A percentile compares a stretch with the other conserved stretches of the same genome.
Evolutionary conservation across 2,888 invertebrate genomes (phyloP).

Genomic region (Agonopterix alstromeriana): DNA sequence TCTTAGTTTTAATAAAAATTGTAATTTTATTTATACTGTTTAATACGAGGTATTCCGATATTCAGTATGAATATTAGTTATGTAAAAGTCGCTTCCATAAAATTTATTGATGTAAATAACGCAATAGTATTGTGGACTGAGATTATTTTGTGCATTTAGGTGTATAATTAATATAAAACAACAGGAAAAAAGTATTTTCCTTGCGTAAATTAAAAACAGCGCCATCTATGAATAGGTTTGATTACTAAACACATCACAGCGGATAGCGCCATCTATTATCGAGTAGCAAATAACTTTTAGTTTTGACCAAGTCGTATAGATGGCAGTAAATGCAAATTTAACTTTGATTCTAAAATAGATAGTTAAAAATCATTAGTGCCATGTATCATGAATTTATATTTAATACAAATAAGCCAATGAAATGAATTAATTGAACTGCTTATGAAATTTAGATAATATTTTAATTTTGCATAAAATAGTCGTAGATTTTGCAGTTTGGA

Average conservation of each 20-base stretch:
- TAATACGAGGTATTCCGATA: slow-evolving; percentile 72
- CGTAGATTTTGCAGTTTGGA: slow-evolving; percentile 10
- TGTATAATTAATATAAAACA: slow-evolving; percentile 32
- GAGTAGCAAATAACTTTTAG: slow-evolving; percentile 18
- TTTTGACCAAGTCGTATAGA: not conserved
- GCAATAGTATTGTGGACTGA: slow-evolving; percentile 66
- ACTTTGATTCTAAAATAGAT: slow-evolving; percentile 5
- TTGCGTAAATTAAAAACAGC: not conserved
- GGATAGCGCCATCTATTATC: slow-evolving; percentile 39
- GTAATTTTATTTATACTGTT: slow-evolving; percentile 57
- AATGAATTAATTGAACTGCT: slow-evolving; percentile 1
- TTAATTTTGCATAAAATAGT: slow-evolving; percentile 7
- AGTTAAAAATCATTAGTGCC: slow-evolving; percentile 31
- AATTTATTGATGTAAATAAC: slow-evolving; percentile 46
- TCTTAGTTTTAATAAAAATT: slow-evolving; percentile 47
- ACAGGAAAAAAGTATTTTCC: slow-evolving; percentile 1
- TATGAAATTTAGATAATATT: not conserved
- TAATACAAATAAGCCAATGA: not conserved
- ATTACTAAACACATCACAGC: not conserved
- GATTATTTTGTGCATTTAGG: slow-evolving; percentile 69
- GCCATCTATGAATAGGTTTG: not conserved
- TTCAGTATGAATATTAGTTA: slow-evolving; percentile 58
- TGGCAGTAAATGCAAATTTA: too few species aligned
- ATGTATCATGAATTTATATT: slow-evolving; percentile 16
- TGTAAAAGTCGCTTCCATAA: slow-evolving; percentile 56